Conservation (phyloP, 2,113 vertebrate species). For the Phalacrocorax brasilianus region DNA sequence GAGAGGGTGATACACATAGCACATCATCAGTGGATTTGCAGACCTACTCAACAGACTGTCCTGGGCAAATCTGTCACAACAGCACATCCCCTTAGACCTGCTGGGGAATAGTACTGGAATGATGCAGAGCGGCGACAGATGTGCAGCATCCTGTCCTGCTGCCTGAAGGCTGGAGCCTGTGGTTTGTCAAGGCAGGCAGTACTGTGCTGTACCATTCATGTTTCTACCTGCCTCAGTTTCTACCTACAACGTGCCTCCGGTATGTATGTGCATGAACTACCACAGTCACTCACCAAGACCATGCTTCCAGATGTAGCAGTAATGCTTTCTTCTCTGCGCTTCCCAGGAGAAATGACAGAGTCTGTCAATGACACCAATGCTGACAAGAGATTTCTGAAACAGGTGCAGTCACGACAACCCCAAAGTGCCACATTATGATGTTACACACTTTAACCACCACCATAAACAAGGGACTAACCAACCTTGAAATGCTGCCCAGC, state of each 20-base stretch:
- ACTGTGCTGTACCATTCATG: background rate
- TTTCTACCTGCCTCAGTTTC: background rate
- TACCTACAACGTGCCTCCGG: fast-evolving
- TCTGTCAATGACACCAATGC: background rate
- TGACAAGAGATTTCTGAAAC: background rate
- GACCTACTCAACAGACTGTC: background rate
- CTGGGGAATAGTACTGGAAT: fast-evolving
- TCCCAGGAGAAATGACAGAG: background rate
- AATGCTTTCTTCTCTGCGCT: background rate
- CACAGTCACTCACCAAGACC: background rate
- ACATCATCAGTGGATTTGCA: background rate
- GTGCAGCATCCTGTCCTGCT: background rate
- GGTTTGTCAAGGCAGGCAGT: background rate
- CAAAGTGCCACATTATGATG: fast-evolving
- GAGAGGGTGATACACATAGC: background rate
- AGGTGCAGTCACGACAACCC: background rate
- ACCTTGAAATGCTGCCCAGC: background rate
- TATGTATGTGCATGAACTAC: fast-evolving
- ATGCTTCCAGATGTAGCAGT: background rate
- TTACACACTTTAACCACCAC: background rate
- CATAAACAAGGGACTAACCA: background rate
- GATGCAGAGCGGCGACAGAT: background rate
- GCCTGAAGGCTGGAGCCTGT: background rate
- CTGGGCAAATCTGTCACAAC: background rate
- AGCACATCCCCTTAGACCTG: background rate